Evolutionary conservation across 1,140 invertebrate species (phyloP).

Genomic region (Aphidius gifuensis): DNA sequence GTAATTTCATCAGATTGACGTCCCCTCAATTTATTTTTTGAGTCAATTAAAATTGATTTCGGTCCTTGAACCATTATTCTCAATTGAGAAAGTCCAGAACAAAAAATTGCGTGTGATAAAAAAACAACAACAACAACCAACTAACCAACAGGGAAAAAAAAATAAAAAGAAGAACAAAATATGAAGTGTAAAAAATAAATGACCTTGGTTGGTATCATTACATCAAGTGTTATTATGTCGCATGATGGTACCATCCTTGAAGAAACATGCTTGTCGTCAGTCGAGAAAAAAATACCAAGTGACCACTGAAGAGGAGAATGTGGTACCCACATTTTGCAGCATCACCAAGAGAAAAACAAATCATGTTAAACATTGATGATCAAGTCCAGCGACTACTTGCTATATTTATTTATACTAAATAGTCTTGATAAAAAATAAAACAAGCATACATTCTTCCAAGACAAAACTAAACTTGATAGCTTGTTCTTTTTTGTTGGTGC

Average conservation of each 20-base stretch:
- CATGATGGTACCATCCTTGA: constrained; percentile 10
- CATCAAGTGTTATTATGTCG: constrained; percentile 12
- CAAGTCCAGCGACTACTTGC: constrained; percentile 12
- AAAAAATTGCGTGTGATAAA: not conserved
- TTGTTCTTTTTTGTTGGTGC: no score
- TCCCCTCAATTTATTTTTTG: constrained; percentile 9
- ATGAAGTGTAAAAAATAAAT: not conserved
- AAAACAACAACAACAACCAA: no score
- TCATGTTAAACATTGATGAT: not conserved
- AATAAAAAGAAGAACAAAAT: not conserved
- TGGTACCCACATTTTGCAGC: not conserved
- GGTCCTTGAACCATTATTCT: constrained; percentile 6
- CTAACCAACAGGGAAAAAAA: not conserved
- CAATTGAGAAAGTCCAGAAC: not conserved
- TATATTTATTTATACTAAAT: not conserved
- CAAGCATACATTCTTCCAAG: not conserved
- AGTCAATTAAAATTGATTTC: constrained; percentile 27
- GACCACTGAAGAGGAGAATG: not conserved
- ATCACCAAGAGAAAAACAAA: no score
- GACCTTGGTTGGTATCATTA: constrained; percentile 3
- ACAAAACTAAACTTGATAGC: not conserved
- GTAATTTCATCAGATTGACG: constrained; percentile 21
- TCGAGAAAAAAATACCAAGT: not conserved
- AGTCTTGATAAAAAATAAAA: not conserved
- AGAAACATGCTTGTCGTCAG: not conserved